A percentile compares a stretch with the other conserved stretches of the same genome.
Conservation (phyloP, 2,888 invertebrate species). For the Tipula confusa region DNA sequence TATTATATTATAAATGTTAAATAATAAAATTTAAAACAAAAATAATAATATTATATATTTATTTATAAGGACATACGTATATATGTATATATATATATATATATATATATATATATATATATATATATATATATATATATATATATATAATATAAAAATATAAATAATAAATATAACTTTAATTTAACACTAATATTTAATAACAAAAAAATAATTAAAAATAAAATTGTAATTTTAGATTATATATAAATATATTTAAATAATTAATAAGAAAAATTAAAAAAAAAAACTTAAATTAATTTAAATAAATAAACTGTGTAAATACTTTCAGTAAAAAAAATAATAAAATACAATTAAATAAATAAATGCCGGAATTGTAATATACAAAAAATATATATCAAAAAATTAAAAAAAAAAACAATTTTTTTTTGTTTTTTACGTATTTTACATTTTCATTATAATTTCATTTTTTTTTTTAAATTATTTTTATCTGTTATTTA, state of each 20-base stretch:
- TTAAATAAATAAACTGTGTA: neutral
- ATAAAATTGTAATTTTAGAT: slow-evolving; percentile 25
- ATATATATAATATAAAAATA: too few species aligned
- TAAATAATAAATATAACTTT: neutral
- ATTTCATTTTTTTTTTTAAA: neutral
- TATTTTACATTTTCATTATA: slow-evolving; percentile 7
- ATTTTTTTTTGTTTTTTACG: neutral
- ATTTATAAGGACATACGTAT: neutral
- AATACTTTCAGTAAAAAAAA: neutral
- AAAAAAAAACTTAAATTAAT: slow-evolving; percentile 12
- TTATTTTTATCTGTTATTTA: slow-evolving; percentile 10
- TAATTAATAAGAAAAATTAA: neutral
- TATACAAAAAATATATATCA: slow-evolving; percentile 16
- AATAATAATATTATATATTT: neutral
- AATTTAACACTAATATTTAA: slow-evolving; percentile 7
- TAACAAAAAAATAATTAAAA: slow-evolving; percentile 4
- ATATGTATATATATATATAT: neutral
- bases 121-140: too few species aligned
- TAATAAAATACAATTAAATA: slow-evolving; percentile 6
- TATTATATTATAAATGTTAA: slow-evolving; percentile 1
- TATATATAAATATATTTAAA: neutral
- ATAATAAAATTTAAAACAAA: neutral
- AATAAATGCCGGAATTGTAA: slow-evolving; percentile 20
- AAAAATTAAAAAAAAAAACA: slow-evolving; percentile 13
- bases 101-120: neutral